Percentiles rank a stretch among this genome's conserved stretches.
Evolutionary conservation across 2,888 invertebrate species (phyloP).

Genomic region (Mesorhabditis spiculigera): DNA sequence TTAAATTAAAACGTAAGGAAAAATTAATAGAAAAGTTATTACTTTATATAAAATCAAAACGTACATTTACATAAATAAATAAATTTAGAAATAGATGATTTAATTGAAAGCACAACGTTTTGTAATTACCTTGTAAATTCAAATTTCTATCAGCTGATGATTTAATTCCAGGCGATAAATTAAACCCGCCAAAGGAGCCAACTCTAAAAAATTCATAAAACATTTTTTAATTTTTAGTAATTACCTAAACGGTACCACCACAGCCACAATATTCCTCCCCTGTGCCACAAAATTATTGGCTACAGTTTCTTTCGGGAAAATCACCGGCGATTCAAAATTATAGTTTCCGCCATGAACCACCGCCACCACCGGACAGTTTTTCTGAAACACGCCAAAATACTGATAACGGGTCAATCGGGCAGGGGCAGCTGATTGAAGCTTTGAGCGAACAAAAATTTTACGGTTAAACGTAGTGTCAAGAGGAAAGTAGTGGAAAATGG

Average conservation of each 20-base stretch:
- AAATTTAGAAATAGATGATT: no score
- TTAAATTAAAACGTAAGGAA: no score
- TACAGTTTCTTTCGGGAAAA: constrained; percentile 19
- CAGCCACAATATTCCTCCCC: constrained; percentile 24
- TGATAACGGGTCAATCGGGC: no score
- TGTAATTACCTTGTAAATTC: constrained; percentile 14
- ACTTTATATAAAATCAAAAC: no score
- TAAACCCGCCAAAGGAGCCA: constrained; percentile 24
- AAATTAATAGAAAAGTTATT: no score
- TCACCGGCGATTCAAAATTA: constrained; percentile 18
- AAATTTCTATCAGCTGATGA: constrained; percentile 16
- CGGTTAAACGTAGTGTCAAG: neutral
- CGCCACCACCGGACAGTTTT: constrained; percentile 25
- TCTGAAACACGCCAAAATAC: constrained; percentile 13
- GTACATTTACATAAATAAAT: no score
- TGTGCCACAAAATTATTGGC: constrained; percentile 32
- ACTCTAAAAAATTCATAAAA: constrained; percentile 15
- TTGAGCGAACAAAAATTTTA: neutral
- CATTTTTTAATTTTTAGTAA: neutral
- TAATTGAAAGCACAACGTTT: neutral
- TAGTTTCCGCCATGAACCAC: constrained; percentile 24
- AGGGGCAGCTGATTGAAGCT: neutral
- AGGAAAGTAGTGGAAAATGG: neutral
- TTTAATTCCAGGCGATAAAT: constrained; percentile 15
- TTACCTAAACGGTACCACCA: constrained; percentile 12